These are phyloP conservation scores for Antigone vipio DNA, from an alignment of 2,113 vertebrate genomes.

Conservation along the genomic window DNA sequence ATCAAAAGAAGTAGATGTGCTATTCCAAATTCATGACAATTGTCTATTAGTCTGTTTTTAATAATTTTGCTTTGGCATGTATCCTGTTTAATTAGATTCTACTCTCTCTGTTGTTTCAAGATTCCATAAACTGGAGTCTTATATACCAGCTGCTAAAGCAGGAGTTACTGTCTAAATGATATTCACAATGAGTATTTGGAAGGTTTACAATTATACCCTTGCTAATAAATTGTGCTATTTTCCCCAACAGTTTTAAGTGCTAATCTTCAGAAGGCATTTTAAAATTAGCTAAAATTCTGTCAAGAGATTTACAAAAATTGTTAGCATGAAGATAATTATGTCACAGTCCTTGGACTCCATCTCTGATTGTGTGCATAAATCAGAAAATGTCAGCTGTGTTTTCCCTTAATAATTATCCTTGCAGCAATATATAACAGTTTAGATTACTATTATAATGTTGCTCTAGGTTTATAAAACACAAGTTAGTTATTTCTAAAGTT, in stretches of 20 bases:
- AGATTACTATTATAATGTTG: slow-evolving; percentile 72
- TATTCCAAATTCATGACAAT: slow-evolving; percentile 73
- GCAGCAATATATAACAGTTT: slow-evolving; percentile 74
- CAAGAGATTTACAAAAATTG: slow-evolving; percentile 84
- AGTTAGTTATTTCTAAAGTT: slow-evolving; percentile 73
- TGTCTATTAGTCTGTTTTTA: slow-evolving; percentile 84
- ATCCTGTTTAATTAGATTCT: slow-evolving; percentile 87
- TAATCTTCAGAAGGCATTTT: slow-evolving; percentile 83
- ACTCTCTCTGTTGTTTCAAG: slow-evolving; percentile 83
- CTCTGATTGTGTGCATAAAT: slow-evolving; percentile 85
- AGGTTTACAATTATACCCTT: slow-evolving; percentile 86
- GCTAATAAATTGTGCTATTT: slow-evolving; percentile 86
- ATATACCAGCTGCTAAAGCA: slow-evolving; percentile 81
- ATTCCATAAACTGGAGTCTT: slow-evolving; percentile 83
- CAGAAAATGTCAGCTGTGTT: slow-evolving; percentile 82
- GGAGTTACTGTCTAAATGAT: slow-evolving; percentile 83
- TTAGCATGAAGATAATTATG: slow-evolving; percentile 85
- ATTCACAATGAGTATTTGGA: slow-evolving; percentile 84
- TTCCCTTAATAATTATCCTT: slow-evolving; percentile 82
- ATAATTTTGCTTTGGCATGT: slow-evolving; percentile 84
- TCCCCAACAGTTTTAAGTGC: slow-evolving; percentile 83
- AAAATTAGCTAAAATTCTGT: slow-evolving; percentile 87
- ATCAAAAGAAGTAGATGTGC: slow-evolving; percentile 63
- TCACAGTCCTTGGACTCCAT: slow-evolving; percentile 82
- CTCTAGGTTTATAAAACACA: slow-evolving; percentile 71